Conservation (phyloP, 2,888 invertebrate species). For the Diarsia dahlii region DNA sequence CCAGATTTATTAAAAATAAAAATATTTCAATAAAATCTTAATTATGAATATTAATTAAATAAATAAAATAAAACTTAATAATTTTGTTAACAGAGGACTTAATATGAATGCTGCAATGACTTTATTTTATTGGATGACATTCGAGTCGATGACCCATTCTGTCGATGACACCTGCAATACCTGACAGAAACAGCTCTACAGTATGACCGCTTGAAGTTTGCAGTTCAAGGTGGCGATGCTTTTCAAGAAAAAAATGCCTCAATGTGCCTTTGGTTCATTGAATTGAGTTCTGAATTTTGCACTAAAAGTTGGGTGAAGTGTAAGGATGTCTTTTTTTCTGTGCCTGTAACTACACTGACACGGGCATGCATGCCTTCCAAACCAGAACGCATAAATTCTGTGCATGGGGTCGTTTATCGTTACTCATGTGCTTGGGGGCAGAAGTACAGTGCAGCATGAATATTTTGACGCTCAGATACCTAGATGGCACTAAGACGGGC, state of each 20-base stretch:
- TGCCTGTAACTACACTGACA: neutral
- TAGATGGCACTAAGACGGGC: too few relatives aligned
- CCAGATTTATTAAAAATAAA: neutral
- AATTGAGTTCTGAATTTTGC: neutral
- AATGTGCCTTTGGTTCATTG: neutral
- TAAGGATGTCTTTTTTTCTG: neutral
- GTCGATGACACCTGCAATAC: neutral
- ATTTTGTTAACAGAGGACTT: neutral
- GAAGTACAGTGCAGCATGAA: neutral
- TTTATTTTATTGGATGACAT: neutral
- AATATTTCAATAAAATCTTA: neutral
- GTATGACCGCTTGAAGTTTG: neutral
- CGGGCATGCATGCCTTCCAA: neutral
- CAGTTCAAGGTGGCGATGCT: neutral
- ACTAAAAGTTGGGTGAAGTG: neutral
- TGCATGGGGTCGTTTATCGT: neutral
- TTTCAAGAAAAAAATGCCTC: neutral
- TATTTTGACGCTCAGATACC: neutral
- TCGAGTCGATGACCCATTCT: neutral
- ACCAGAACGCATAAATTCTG: neutral
- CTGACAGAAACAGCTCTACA: neutral
- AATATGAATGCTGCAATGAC: neutral
- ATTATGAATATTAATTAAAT: too few relatives aligned
- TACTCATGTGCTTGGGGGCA: neutral
- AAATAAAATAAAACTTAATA: too few relatives aligned